Evolutionary conservation across 2,797 vertebrate species (phyloP), one percentile per base, ranked within the genome.

Genomic region (Gymnodraco acuticeps): DNA sequence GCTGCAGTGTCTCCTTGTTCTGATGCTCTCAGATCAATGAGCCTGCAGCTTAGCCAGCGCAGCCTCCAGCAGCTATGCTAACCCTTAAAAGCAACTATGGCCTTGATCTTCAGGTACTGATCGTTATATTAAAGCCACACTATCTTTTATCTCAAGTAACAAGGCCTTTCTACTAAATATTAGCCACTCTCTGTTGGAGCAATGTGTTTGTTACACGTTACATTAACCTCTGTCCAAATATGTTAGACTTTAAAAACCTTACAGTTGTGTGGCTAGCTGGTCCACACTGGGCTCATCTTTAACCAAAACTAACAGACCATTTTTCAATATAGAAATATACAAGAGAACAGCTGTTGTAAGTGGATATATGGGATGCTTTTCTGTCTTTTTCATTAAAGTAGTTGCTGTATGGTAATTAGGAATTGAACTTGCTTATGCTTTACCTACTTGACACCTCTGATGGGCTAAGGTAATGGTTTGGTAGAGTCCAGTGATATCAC

Each of bases 11-110:
- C 78, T 87, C n/a, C 81, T 68, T 78, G 70, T 80, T 86, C 82
- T 82, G 59, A 70, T 64, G 77, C 80, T 75, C 65, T 86, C 52
- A 74, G 72, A 88, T 92, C 89, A 90, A 87, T 90, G 74, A 77
- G 55, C 52, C 70, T 70, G 59, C 72, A 74, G 69, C 64, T 67
- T 69, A 60, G 68, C 77, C 69, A 69, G 23, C 70, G 60, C 53
- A 72, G n/a, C 7, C 79, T 80, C 50, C 67, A 52, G 23, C 60
- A 19, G 23, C 69, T 63, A 23, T 15, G 11, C 65, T 53, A 72
- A 70, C 55, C 46, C 56, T 52, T 58, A 9, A 59, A 51, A 62
- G 50, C 50, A 15, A 70, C 16, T 42, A 51, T 46, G n/a, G 70
- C 54, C 64, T 70, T 55, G 38, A 69, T 81, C 66, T 69, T 27